Evolutionary conservation across 2,113 vertebrate species (phyloP).

Genomic region (Etheostoma spectabile): DNA sequence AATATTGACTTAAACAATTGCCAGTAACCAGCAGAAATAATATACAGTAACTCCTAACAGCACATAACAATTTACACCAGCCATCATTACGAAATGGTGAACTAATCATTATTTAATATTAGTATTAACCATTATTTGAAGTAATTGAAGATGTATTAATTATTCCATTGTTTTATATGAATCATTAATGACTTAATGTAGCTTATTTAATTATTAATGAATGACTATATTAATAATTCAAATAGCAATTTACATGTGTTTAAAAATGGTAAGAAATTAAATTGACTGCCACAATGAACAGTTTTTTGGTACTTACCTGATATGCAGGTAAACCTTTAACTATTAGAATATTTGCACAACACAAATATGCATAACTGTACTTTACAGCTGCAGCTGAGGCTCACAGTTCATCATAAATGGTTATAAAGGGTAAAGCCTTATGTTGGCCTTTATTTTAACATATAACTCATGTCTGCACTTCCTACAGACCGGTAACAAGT

Average conservation of each 20-base stretch:
- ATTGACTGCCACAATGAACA: not conserved
- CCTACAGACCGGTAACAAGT: not conserved
- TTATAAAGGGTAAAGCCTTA: not conserved
- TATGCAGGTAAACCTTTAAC: not conserved
- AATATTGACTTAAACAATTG: not conserved
- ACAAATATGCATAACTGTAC: not conserved
- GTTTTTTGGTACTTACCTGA: not conserved
- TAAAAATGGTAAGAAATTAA: not conserved
- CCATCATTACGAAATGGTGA: slow-evolving; percentile 45
- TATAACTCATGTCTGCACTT: not conserved
- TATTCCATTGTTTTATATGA: not conserved
- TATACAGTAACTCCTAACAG: slow-evolving; percentile 11
- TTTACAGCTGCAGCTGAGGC: not conserved
- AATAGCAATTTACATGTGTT: not conserved
- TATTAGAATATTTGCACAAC: not conserved
- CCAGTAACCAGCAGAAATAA: slow-evolving; percentile 31
- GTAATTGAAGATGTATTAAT: not conserved
- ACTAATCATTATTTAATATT: slow-evolving; percentile 65
- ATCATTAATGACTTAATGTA: not conserved
- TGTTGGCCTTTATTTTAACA: not conserved
- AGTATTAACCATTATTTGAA: slow-evolving; percentile 6
- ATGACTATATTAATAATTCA: not conserved
- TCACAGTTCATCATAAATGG: not conserved
- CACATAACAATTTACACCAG: slow-evolving; percentile 32
- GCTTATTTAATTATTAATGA: not conserved